phyloP scores from a whole-genome alignment of 2,888 invertebrate species.

The Drosophila testacea region DNA sequence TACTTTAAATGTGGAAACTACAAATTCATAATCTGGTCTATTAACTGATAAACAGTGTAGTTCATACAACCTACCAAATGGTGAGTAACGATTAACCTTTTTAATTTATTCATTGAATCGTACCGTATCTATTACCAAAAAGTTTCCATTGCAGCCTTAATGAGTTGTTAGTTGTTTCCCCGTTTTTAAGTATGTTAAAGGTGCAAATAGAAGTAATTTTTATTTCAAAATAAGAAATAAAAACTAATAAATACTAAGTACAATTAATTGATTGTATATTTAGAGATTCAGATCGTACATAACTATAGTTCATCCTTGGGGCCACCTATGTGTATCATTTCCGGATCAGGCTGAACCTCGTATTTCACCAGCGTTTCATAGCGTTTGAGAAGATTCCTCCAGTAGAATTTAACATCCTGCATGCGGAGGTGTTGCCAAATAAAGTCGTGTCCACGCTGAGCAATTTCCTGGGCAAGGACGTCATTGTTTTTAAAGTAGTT shows the following conservation, averaged over 20 bases:
- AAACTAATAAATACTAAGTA: background rate
- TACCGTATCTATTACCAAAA: too few relatives aligned
- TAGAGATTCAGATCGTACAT: background rate
- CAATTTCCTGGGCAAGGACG: conserved; percentile 90
- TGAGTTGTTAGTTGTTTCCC: too few relatives aligned
- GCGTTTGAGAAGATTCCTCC: conserved; percentile 90
- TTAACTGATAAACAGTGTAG: too few relatives aligned
- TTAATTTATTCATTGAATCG: too few relatives aligned
- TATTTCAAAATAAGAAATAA: too few relatives aligned
- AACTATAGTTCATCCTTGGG: conserved; percentile 57
- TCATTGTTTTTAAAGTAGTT: conserved; percentile 92
- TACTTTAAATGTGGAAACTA: too few relatives aligned
- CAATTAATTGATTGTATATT: background rate
- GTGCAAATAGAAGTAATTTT: too few relatives aligned
- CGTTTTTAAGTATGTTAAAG: too few relatives aligned
- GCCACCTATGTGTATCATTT: conserved; percentile 86
- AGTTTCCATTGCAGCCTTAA: too few relatives aligned
- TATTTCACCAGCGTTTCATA: conserved; percentile 92
- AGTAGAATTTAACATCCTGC: conserved; percentile 94
- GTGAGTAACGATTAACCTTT: too few relatives aligned
- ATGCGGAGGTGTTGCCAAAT: conserved; percentile 93
- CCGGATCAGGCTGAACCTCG: conserved; percentile 87
- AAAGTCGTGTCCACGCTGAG: conserved; percentile 92
- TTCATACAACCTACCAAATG: too few relatives aligned
- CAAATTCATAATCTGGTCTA: too few relatives aligned